phyloP scores from a whole-genome alignment of 2,888 invertebrate species.

The Dromius quadrimaculatus region DNA sequence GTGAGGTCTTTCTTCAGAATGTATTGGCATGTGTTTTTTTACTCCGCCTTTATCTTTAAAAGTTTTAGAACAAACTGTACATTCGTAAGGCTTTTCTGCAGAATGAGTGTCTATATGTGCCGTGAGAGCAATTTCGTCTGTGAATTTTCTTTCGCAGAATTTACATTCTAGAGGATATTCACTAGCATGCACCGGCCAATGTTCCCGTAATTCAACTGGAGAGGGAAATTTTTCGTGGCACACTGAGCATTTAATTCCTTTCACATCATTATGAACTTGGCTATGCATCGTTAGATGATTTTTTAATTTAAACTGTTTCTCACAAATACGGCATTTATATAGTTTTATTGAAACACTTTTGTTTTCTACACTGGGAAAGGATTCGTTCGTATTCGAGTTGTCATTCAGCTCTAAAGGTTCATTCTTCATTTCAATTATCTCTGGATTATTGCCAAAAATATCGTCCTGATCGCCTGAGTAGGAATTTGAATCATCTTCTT shows the following conservation, averaged over 20 bases:
- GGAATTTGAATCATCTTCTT: slow-evolving; percentile 9
- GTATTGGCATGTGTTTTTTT: slow-evolving; percentile 71
- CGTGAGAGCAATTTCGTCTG: slow-evolving; percentile 14
- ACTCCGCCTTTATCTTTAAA: slow-evolving; percentile 24
- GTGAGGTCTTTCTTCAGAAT: slow-evolving; percentile 73
- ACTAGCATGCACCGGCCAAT: slow-evolving; percentile 14
- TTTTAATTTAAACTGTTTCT: slow-evolving; percentile 24
- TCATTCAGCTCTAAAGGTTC: slow-evolving; percentile 17
- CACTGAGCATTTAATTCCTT: slow-evolving; percentile 21
- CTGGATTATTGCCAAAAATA: slow-evolving; percentile 30
- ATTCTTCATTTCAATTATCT: slow-evolving; percentile 20
- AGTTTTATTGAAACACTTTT: slow-evolving; percentile 19
- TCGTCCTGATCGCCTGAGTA: slow-evolving; percentile 18
- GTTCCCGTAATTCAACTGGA: slow-evolving; percentile 15
- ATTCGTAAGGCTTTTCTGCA: slow-evolving; percentile 17
- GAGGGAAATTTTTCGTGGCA: slow-evolving; percentile 15
- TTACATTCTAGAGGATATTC: slow-evolving; percentile 23
- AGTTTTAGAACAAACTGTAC: slow-evolving; percentile 23
- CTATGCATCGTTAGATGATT: slow-evolving; percentile 23
- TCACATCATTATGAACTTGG: slow-evolving; percentile 18
- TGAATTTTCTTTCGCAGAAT: slow-evolving; percentile 28
- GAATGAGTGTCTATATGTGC: slow-evolving; percentile 17
- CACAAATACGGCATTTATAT: slow-evolving; percentile 20
- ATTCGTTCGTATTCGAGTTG: slow-evolving; percentile 15
- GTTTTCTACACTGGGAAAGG: slow-evolving; percentile 1